Base-by-base conservation (phyloP, 1,140 invertebrate species). In the Ostrea denselamellosa region DNA sequence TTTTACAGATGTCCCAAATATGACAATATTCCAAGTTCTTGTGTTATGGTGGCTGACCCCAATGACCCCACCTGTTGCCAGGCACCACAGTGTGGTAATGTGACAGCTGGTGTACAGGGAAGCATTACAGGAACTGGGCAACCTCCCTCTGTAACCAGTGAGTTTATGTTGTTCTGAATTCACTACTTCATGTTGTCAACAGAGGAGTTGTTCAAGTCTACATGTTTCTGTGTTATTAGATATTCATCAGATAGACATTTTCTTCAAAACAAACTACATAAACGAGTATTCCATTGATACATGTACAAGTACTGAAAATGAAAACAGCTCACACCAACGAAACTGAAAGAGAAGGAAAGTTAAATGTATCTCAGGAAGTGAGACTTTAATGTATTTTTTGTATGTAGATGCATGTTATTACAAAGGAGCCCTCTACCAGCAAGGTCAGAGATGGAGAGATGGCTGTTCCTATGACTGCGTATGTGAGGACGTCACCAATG, bases 401-500 rank as follows among this genome's bases (percentile, higher is more conserved):
- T 34, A n/a, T n/a, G 51, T 87, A 92, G 92, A 91, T 28, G 88
- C 90, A 2, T 93, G 92, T 88, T 88, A 91, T 7, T 93, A 93
- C 90, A 93, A 92, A 34, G 93, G 92, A 51, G 89, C 85, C 9
- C 77, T 87, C 9, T 93, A 93, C 86, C 86, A 84, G 22, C 90
- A 92, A 28, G 93, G 91, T 81, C 90, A 93, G 87, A 90, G 62
- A 53, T 93, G 93, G 93, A 86, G 91, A 77, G 93, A 93, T 90
- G 93, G 93, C 19, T 93, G 93, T 54, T 82, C 87, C 22, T 93
- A 90, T 87, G 88, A 90, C 54, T 93, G 93, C 87, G 88, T 88
- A 14, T 93, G 93, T 88, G 86, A 88, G 9, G 91, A 93, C 71
- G 90, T 89, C 5, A 87, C 71, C 12, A 91, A 83, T 52, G 92